Evolutionary conservation across 2,888 invertebrate genomes (phyloP).

Genomic region (Tuberolachnus salignus): DNA sequence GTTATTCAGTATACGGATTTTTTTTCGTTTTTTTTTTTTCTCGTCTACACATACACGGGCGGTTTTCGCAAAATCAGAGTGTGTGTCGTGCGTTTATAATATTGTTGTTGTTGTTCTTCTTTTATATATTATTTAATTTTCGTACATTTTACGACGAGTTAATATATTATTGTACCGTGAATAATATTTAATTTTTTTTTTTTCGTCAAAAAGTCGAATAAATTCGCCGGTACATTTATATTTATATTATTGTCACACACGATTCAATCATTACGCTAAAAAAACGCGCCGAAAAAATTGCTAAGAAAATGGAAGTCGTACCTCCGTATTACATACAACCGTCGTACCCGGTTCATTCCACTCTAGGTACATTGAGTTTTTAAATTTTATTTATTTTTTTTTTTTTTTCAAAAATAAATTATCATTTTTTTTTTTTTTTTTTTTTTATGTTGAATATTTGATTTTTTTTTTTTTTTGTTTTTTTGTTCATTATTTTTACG

Average conservation of each 20-base stretch:
- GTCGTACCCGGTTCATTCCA: constrained; percentile 50
- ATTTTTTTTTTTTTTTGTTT: background rate
- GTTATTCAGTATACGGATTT: background rate
- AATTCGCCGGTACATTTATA: background rate
- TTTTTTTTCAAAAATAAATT: background rate
- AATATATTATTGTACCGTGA: too few species aligned
- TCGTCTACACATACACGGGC: too few species aligned
- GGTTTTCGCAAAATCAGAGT: too few species aligned
- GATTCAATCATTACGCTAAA: constrained; percentile 11
- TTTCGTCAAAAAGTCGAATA: background rate
- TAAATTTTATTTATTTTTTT: constrained; percentile 22
- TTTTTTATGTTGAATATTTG: background rate
- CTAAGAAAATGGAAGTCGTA: constrained; percentile 53
- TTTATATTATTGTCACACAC: constrained; percentile 12
- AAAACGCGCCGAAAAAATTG: constrained; percentile 34
- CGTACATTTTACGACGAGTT: too few species aligned
- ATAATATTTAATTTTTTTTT: too few species aligned
- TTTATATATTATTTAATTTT: too few species aligned
- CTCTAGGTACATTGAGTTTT: constrained; percentile 39
- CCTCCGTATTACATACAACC: constrained; percentile 46
- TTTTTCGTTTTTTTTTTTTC: background rate
- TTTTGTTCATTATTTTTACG: too few species aligned
- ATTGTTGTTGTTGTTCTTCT: background rate
- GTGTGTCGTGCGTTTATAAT: background rate
- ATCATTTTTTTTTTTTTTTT: constrained; percentile 1